Evolutionary conservation across 2,888 invertebrate species (phyloP).

Genomic region (Lycophotia porphyrea): DNA sequence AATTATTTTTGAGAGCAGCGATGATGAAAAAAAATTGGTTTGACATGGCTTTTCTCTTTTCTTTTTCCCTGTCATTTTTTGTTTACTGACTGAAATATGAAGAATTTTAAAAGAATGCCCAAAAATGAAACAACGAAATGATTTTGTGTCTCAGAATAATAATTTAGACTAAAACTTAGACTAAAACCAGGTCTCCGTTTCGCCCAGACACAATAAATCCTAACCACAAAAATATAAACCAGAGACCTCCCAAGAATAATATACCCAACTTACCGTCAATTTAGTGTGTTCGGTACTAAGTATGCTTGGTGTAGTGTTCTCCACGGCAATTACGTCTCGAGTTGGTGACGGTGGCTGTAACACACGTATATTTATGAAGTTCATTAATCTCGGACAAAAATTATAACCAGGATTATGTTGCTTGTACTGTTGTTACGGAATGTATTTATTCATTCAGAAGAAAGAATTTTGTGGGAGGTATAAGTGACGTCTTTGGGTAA

Average conservation of each 20-base stretch:
- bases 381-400: slow-evolving; percentile 54
- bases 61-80: neutral
- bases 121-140: neutral
- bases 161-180: neutral
- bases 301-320: slow-evolving; percentile 56
- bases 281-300: slow-evolving; percentile 46
- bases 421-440: slow-evolving; percentile 7
- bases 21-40: neutral
- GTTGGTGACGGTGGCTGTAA: slow-evolving; percentile 68
- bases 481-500: neutral
- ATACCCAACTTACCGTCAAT: slow-evolving; percentile 58
- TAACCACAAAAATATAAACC: slow-evolving; percentile 27
- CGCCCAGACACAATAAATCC: slow-evolving; percentile 14
- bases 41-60: neutral
- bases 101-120: no score
- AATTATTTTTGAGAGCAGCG: neutral
- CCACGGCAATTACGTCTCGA: slow-evolving; percentile 58
- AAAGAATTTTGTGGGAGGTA: slow-evolving; percentile 15
- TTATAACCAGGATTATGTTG: slow-evolving; percentile 46
- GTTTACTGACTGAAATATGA: neutral
- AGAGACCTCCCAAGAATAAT: slow-evolving; percentile 41
- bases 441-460: slow-evolving; percentile 22
- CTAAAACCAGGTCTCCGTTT: neutral
- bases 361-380: slow-evolving; percentile 61
- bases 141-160: neutral